Percentiles rank a stretch among this genome's conserved stretches.
Evolutionary conservation across 2,888 invertebrate species (phyloP).

Genomic region (Synanthedon formicaeformis): DNA sequence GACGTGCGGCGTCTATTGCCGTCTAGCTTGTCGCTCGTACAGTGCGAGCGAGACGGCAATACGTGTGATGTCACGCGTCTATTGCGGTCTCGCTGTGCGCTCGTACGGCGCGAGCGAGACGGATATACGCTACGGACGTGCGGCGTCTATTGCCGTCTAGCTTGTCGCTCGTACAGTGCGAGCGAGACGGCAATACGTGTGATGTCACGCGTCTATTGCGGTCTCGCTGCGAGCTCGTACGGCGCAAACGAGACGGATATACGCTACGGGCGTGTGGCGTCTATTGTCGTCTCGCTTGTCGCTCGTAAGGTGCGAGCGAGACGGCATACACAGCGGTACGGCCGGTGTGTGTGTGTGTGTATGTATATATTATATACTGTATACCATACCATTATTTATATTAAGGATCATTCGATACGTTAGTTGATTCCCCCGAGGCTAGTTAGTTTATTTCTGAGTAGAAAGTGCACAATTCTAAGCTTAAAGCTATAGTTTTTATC

Average conservation of each 20-base stretch:
- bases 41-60: not conserved
- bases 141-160: not conserved
- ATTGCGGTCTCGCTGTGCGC: not conserved
- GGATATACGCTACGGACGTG: not conserved
- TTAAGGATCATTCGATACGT: constrained; percentile 53
- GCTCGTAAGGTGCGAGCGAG: not conserved
- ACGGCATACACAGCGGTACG: not conserved
- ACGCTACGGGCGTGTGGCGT: not conserved
- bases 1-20: not conserved
- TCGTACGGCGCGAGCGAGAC: not conserved
- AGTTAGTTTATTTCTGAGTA: constrained; percentile 12
- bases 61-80: not conserved
- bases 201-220: not conserved
- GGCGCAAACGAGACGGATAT: not conserved
- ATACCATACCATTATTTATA: constrained; percentile 39
- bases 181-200: not conserved
- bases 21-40: not conserved
- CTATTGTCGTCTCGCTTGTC: not conserved
- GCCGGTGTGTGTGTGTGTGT: constrained; percentile 11
- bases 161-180: not conserved
- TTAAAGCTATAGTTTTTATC: not conserved
- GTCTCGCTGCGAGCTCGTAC: not conserved
- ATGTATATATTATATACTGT: constrained; percentile 11
- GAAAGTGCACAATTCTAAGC: constrained; percentile 1
- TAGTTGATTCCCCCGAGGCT: constrained; percentile 37